phyloP scores from a whole-genome alignment of 1,140 invertebrate species.

The Apis cerana region DNA sequence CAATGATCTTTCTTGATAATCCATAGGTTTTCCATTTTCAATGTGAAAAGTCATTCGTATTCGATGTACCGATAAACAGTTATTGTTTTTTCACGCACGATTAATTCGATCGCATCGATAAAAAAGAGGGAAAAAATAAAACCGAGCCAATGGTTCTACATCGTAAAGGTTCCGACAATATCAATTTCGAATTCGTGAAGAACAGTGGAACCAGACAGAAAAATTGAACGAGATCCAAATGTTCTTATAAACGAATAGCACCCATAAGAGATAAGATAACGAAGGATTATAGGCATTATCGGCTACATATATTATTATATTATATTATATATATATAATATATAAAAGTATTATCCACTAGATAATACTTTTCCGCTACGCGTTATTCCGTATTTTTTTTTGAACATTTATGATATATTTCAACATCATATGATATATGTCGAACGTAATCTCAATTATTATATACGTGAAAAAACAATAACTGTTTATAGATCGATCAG shows the following conservation, averaged over 20 bases:
- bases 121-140: slow-evolving; percentile 70
- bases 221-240: slow-evolving; percentile 73
- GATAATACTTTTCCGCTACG: slow-evolving; percentile 32
- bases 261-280: slow-evolving; percentile 68
- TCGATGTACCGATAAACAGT: slow-evolving; percentile 54
- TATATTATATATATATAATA: too few species aligned
- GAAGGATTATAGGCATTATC: slow-evolving; percentile 66
- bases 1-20: slow-evolving; percentile 53
- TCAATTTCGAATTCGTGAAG: not conserved
- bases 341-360: slow-evolving; percentile 66
- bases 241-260: slow-evolving; percentile 71
- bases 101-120: slow-evolving; percentile 69
- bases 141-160: slow-evolving; percentile 47
- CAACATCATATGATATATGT: not conserved
- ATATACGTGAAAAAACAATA: too few species aligned
- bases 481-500: too few species aligned
- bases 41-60: slow-evolving; percentile 25
- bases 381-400: slow-evolving; percentile 39
- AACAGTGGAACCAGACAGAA: slow-evolving; percentile 42
- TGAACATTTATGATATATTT: slow-evolving; percentile 17
- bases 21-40: slow-evolving; percentile 54
- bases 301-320: too few species aligned
- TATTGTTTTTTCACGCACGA: slow-evolving; percentile 62
- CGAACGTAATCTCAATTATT: not conserved
- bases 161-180: slow-evolving; percentile 20